Conservation (phyloP, 2,797 vertebrate species). For the Bradypodion pumilum region DNA sequence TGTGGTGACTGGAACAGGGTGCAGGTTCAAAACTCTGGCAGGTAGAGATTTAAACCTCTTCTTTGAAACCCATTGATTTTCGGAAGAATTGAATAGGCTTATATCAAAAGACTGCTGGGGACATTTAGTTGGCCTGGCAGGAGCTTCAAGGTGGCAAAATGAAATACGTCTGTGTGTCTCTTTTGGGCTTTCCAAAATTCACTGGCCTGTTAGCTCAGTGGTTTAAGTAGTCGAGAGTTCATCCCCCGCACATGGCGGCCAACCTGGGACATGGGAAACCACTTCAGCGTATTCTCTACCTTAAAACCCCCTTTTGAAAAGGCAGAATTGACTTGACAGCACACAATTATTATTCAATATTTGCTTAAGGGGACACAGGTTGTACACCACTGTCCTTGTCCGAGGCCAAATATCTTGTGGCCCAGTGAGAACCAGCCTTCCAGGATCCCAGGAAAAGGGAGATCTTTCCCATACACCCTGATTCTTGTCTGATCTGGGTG, state of each 20-base stretch:
- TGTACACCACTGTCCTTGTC: neutral
- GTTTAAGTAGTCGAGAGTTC: too few relatives aligned
- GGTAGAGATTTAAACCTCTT: neutral
- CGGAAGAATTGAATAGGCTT: neutral
- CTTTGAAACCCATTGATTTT: neutral
- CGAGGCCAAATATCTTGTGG: too few relatives aligned
- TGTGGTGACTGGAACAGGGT: too few relatives aligned
- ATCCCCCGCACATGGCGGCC: too few relatives aligned
- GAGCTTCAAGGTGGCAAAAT: neutral
- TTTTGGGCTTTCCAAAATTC: neutral
- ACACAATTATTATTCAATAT: too few relatives aligned
- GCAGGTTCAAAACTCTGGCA: too few relatives aligned
- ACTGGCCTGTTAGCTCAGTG: too few relatives aligned
- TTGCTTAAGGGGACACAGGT: neutral
- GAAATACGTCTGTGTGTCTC: too few relatives aligned
- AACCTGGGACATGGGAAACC: too few relatives aligned
- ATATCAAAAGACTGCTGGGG: neutral
- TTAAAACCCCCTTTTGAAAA: too few relatives aligned
- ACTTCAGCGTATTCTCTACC: too few relatives aligned
- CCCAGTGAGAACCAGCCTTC: neutral
- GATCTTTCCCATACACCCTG: neutral
- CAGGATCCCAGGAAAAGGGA: neutral
- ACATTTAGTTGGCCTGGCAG: neutral
- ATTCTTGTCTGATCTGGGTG: neutral
- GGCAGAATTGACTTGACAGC: too few relatives aligned